Conservation (phyloP, 2,113 vertebrate genomes). For the Hydropotes inermis region DNA sequence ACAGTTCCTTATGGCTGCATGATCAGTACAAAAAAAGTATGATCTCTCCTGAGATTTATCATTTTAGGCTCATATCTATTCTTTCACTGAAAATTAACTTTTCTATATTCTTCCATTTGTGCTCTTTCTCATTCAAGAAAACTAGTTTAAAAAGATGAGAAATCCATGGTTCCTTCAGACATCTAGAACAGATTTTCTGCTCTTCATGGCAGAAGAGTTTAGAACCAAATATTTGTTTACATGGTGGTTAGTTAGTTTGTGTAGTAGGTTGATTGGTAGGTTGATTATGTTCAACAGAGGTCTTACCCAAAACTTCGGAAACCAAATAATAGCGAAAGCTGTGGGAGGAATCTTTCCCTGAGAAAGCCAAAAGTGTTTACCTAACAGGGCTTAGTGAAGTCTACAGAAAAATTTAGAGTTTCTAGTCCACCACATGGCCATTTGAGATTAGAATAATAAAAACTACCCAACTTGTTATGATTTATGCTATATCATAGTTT, state of each 20-base stretch:
- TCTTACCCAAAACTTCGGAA: neutral
- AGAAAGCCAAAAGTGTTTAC: neutral
- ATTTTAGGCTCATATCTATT: neutral
- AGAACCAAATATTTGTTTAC: neutral
- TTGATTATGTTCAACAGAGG: neutral
- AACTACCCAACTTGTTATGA: neutral
- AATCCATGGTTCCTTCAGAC: neutral
- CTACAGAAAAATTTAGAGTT: neutral
- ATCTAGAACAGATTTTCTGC: neutral
- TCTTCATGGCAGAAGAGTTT: neutral
- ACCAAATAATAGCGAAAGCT: neutral
- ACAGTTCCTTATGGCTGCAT: neutral
- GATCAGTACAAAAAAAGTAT: neutral
- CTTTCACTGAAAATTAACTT: neutral
- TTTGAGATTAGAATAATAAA: conserved; percentile 22
- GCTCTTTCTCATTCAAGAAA: neutral
- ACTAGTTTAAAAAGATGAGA: neutral
- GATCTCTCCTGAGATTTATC: neutral
- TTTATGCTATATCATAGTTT: conserved; percentile 17
- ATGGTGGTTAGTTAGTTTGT: neutral
- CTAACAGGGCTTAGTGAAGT: neutral
- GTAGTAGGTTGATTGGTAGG: neutral
- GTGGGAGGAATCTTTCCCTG: neutral
- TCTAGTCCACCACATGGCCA: neutral
- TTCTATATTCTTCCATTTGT: neutral